Percentiles rank a stretch among this genome's conserved stretches.
Conservation (phyloP, 2,113 vertebrate species). For the Anarhynchus alexandrinus region DNA sequence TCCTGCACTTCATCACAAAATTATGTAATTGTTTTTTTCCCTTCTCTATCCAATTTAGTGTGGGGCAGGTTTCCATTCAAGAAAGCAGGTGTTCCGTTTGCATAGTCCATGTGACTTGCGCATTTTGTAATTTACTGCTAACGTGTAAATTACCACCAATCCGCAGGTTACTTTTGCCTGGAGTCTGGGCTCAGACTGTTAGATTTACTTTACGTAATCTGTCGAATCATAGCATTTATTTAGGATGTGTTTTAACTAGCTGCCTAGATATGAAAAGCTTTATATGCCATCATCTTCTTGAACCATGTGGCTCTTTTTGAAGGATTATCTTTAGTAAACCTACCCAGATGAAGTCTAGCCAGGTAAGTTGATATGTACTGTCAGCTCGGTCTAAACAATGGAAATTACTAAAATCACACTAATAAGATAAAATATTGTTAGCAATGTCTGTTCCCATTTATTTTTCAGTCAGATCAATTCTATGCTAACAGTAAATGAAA, state of each 20-base stretch:
- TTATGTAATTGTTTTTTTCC: background rate
- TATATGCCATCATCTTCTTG: background rate
- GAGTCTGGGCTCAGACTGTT: background rate
- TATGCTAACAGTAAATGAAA: background rate
- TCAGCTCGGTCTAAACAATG: background rate
- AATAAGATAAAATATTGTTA: background rate
- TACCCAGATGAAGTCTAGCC: background rate
- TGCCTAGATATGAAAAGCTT: background rate
- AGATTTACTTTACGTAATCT: background rate
- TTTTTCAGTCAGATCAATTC: background rate
- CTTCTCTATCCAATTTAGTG: no score
- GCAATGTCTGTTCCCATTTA: background rate
- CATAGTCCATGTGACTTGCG: accelerated
- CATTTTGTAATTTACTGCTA: background rate
- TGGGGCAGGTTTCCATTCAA: background rate
- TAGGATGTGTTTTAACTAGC: background rate
- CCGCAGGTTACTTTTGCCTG: background rate
- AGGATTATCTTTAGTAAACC: background rate
- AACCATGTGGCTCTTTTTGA: background rate
- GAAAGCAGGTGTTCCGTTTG: background rate
- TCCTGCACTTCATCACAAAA: background rate
- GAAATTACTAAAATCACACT: background rate
- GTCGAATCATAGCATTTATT: background rate
- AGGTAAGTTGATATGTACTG: background rate
- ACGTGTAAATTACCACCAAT: background rate